These are phyloP conservation scores for Loxodonta africana DNA, from an alignment of 2,113 vertebrate genomes.

Conservation along the genomic window DNA sequence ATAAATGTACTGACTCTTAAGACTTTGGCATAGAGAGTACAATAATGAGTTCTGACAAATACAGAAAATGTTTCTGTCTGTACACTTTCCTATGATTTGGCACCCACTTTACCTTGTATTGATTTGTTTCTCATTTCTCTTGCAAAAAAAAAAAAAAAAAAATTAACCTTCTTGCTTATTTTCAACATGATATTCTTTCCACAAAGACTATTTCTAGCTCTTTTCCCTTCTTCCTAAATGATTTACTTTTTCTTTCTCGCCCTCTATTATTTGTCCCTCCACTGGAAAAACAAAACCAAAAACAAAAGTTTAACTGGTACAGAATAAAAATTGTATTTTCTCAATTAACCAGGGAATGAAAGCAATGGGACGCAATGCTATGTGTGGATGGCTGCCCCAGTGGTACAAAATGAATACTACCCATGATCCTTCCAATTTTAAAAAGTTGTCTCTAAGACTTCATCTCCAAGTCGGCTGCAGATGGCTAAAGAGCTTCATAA, in stretches of 20 bases:
- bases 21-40: conserved; percentile 41
- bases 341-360: background rate
- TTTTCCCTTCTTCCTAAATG: conserved; percentile 52
- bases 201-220: conserved; percentile 71
- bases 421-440: background rate
- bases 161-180: conserved; percentile 72
- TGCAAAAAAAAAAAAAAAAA: conserved; percentile 18
- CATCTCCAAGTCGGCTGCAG: background rate
- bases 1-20: conserved; percentile 63
- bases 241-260: conserved; percentile 57
- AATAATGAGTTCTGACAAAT: conserved; percentile 72
- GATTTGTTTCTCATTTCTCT: conserved; percentile 77
- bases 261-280: background rate
- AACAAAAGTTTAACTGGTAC: background rate
- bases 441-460: background rate
- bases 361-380: background rate
- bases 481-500: background rate
- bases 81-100: conserved; percentile 68
- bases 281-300: background rate
- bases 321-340: background rate
- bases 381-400: background rate
- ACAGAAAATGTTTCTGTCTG: conserved; percentile 68
- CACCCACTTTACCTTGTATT: conserved; percentile 54
- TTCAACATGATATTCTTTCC: conserved; percentile 66
- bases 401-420: too few species aligned